Base-by-base conservation (phyloP, 2,797 vertebrate species). In the Pempheris klunzingeri region DNA sequence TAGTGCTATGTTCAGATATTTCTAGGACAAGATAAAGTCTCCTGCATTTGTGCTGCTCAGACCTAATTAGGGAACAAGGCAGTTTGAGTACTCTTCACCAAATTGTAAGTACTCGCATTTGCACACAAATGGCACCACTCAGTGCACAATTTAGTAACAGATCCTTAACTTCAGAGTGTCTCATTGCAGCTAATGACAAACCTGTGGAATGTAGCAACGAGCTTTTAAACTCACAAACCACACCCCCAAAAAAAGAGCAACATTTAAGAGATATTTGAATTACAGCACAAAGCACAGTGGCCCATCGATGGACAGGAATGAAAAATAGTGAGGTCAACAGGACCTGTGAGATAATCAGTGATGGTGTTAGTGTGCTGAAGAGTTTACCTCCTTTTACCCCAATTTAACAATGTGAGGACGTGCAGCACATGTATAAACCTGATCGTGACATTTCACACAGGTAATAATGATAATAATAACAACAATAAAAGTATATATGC, bases 1-100 rank as follows among this genome's bases (percentile, higher is more conserved):
- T 80, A 50, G 58, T 44, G 81, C 85, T 62, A 65, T 71, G 36
- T 57, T 69, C 44, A 68, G 14, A 61, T 55, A 60, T 60, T 34
- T 65, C 50, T 57, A 5, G 2, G 22, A 62, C 28, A 38, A 77
- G 77, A 79, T 58, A 50, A 76, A 79, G 49, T 66, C 20, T 34
- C 1, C 10, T 43, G 30, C 15, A 47, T 70, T 36, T 54, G 39
- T 18, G 46, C 38, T 10, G 36, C 39, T 59, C 15, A 13, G 49
- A 26, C 62, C 14, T 75, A 71, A 79, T 86, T 85, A 72, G 36
- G n/a, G 36, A 41, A 44, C 44, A 24, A 24, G 47, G 34, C 13
- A 50, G 53, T 69, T 80, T 50, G 52, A 72, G 71, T 28, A 41
- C 52, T 30, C 18, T 2, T 11, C 8, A 38, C 18, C 22, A 49